These are phyloP conservation scores for Ennomos erosarius DNA, from an alignment of 2,888 invertebrate genomes.

Conservation along the genomic window DNA sequence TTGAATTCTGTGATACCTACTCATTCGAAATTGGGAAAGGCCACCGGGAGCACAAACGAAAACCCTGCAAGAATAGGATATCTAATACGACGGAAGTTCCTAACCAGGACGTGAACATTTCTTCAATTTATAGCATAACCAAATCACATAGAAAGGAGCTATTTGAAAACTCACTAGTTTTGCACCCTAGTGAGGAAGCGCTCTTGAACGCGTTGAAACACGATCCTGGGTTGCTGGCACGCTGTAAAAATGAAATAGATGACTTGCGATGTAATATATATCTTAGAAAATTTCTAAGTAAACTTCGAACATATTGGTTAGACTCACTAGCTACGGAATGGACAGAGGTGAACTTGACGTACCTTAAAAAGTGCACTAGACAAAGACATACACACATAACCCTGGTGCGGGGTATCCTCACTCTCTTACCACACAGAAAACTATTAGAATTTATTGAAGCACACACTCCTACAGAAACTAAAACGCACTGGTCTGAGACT, in stretches of 20 bases:
- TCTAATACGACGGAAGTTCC: slow-evolving; percentile 31
- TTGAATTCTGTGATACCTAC: slow-evolving; percentile 48
- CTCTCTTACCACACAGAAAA: slow-evolving; percentile 46
- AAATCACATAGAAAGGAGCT: slow-evolving; percentile 61
- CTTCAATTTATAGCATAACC: slow-evolving; percentile 54
- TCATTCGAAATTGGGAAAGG: slow-evolving; percentile 18
- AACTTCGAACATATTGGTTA: slow-evolving; percentile 64
- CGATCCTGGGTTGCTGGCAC: slow-evolving; percentile 53
- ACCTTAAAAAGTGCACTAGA: slow-evolving; percentile 43
- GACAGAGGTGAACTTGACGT: slow-evolving; percentile 42
- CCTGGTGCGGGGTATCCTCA: slow-evolving; percentile 53
- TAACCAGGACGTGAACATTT: slow-evolving; percentile 29
- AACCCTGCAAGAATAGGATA: neutral
- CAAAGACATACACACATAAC: slow-evolving; percentile 55
- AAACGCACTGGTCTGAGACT: slow-evolving; percentile 57
- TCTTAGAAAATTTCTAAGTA: slow-evolving; percentile 50
- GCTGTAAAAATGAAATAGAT: slow-evolving; percentile 45
- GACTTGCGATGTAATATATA: slow-evolving; percentile 44
- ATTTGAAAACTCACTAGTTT: slow-evolving; percentile 60
- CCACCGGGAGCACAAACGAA: slow-evolving; percentile 6
- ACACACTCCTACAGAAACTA: slow-evolving; percentile 56
- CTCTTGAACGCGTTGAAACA: slow-evolving; percentile 67
- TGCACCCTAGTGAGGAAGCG: slow-evolving; percentile 52
- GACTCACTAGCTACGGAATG: slow-evolving; percentile 51
- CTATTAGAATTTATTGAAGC: slow-evolving; percentile 51